These are phyloP conservation scores for Tamias sibiricus DNA, from an alignment of 2,113 vertebrate genomes.

Conservation along the genomic window DNA sequence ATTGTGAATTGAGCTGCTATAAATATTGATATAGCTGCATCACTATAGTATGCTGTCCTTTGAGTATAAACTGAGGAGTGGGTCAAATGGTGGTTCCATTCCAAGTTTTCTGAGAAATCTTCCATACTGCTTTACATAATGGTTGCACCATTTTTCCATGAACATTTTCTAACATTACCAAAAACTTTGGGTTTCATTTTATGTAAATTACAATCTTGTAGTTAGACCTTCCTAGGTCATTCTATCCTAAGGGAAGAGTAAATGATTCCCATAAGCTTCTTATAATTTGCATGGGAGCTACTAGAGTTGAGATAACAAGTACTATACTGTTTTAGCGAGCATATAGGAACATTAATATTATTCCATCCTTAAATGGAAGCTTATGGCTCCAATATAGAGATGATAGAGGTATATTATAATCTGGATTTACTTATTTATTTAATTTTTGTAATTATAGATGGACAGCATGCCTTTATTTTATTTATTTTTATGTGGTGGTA, in stretches of 20 bases:
- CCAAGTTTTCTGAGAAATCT: too few relatives aligned
- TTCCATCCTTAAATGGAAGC: constrained; percentile 27
- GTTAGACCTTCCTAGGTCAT: background rate
- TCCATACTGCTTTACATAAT: too few relatives aligned
- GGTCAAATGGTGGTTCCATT: too few relatives aligned
- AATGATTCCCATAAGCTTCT: constrained; percentile 29
- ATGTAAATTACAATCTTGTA: constrained; percentile 47
- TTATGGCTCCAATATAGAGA: background rate
- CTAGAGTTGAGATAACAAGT: background rate
- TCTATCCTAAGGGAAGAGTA: constrained; percentile 14
- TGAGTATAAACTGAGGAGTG: too few relatives aligned
- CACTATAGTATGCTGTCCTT: too few relatives aligned
- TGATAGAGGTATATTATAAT: background rate
- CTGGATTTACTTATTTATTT: background rate
- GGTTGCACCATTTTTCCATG: background rate
- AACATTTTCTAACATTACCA: constrained; percentile 39
- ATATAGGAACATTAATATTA: constrained; percentile 2
- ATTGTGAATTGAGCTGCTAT: too few relatives aligned
- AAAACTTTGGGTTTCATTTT: constrained; percentile 21
- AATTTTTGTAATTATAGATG: too few relatives aligned
- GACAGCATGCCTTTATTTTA: too few relatives aligned
- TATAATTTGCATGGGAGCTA: background rate
- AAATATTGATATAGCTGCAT: too few relatives aligned
- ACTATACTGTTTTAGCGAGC: background rate
- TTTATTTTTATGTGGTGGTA: too few relatives aligned